phyloP scores from a whole-genome alignment of 1,140 invertebrate genomes.

The Anadara kagoshimensis region DNA sequence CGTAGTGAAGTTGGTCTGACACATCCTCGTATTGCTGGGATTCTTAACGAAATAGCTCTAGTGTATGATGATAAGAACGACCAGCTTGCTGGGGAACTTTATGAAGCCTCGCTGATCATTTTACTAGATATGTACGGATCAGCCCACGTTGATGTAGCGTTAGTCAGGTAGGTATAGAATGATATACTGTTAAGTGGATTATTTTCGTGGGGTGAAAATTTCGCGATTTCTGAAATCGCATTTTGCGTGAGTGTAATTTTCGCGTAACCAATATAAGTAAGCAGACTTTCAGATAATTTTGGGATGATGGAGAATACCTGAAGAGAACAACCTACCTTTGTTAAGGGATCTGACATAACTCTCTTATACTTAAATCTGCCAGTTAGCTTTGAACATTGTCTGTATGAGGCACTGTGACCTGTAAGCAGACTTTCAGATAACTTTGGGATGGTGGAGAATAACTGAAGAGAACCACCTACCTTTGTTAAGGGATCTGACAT shows the following conservation, averaged over 20 bases:
- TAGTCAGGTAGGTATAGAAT: conserved; percentile 42
- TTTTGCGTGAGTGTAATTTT: too few species aligned
- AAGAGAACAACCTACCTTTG: not conserved
- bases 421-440: too few species aligned
- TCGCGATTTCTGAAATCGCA: too few species aligned
- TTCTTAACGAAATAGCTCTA: conserved; percentile 54
- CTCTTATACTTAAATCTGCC: too few species aligned
- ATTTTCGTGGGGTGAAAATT: too few species aligned
- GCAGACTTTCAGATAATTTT: not conserved
- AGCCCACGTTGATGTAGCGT: conserved; percentile 50
- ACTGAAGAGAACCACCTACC: too few species aligned
- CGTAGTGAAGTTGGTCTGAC: conserved; percentile 51
- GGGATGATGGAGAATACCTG: not conserved
- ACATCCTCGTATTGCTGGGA: conserved; percentile 49
- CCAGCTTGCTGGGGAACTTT: conserved; percentile 45
- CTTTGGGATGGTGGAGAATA: too few species aligned
- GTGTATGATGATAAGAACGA: conserved; percentile 61
- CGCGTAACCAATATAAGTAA: not conserved
- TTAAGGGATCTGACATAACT: not conserved
- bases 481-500: too few species aligned
- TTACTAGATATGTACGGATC: conserved; percentile 49
- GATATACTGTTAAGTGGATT: too few species aligned
- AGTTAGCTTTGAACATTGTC: too few species aligned
- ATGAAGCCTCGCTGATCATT: conserved; percentile 49
- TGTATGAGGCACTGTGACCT: too few species aligned